Evolutionary conservation across 2,888 invertebrate species (phyloP).

Genomic region (Scaeva pyrastri): DNA sequence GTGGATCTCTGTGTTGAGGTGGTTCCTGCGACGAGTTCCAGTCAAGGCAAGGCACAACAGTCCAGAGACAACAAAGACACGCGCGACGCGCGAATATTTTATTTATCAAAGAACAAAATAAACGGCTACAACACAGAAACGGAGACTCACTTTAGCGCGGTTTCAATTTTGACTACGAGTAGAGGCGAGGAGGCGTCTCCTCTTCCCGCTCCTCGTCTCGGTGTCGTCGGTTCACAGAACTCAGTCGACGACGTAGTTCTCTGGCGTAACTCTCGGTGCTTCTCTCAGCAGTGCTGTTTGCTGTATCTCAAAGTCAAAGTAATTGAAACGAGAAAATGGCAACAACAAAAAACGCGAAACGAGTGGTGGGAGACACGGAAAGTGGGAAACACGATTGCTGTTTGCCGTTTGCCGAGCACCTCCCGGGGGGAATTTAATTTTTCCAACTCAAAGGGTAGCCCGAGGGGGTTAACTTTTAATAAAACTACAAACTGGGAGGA

Average conservation of each 20-base stretch:
- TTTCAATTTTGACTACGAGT: constrained; percentile 2
- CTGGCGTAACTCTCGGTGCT: constrained; percentile 40
- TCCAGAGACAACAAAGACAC: constrained; percentile 65
- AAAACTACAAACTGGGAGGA: constrained; percentile 5
- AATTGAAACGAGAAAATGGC: constrained; percentile 69
- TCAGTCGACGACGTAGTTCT: constrained; percentile 26
- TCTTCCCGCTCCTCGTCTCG: constrained; percentile 12
- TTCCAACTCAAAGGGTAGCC: constrained; percentile 35
- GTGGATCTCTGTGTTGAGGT: constrained; percentile 18
- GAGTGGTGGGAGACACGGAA: constrained; percentile 45
- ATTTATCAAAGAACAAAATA: constrained; percentile 55
- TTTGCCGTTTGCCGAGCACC: neutral
- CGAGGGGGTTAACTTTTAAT: constrained; percentile 23
- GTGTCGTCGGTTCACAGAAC: constrained; percentile 27
- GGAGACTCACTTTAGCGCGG: constrained; percentile 36
- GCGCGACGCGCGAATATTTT: constrained; percentile 61
- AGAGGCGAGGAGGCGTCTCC: constrained; percentile 15
- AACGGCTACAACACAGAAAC: neutral
- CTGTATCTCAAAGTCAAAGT: constrained; percentile 75
- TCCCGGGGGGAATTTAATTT: constrained; percentile 37
- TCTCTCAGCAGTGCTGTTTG: constrained; percentile 47
- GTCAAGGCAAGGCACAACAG: constrained; percentile 25
- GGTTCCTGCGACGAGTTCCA: constrained; percentile 40
- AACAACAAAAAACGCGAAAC: constrained; percentile 53
- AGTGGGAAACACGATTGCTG: constrained; percentile 39